These are phyloP conservation scores for Orchesella flavescens DNA, from an alignment of 2,888 invertebrate genomes.

Conservation along the genomic window DNA sequence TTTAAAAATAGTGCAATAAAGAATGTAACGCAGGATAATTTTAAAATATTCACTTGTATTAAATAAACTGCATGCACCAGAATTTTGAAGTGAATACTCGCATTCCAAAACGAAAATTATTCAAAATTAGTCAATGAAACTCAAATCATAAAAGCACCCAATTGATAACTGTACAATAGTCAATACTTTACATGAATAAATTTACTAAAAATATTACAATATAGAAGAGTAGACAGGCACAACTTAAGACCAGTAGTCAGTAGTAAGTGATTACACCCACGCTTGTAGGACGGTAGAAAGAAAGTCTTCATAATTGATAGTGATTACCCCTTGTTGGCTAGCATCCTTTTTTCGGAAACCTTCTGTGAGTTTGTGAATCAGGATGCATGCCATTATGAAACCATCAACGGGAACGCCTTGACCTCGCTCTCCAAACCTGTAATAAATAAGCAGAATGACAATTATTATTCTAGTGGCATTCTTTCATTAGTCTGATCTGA, in stretches of 20 bases:
- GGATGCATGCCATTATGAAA: conserved; percentile 91
- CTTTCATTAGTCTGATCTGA: too few species aligned
- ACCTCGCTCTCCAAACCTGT: conserved; percentile 67
- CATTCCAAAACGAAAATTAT: too few species aligned
- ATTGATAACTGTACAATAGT: too few species aligned
- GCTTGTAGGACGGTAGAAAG: conserved; percentile 83
- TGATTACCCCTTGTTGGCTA: conserved; percentile 86
- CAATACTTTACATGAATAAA: too few species aligned
- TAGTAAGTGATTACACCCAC: conserved; percentile 51
- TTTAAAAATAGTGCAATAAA: too few species aligned
- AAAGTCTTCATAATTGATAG: conserved; percentile 93
- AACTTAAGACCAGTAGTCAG: background rate
- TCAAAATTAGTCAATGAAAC: too few species aligned
- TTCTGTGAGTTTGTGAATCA: conserved; percentile 90
- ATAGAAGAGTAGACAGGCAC: conserved; percentile 28
- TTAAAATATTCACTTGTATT: background rate
- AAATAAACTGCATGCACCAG: background rate
- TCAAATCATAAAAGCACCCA: too few species aligned
- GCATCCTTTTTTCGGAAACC: conserved; percentile 87
- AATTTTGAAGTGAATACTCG: too few species aligned
- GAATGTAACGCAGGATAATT: background rate
- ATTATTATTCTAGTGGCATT: too few species aligned
- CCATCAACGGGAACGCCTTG: conserved; percentile 82
- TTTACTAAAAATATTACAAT: background rate
- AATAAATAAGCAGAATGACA: too few species aligned